These are phyloP conservation scores for Nineta flava DNA, from an alignment of 2,888 invertebrate species.

Conservation along the genomic window DNA sequence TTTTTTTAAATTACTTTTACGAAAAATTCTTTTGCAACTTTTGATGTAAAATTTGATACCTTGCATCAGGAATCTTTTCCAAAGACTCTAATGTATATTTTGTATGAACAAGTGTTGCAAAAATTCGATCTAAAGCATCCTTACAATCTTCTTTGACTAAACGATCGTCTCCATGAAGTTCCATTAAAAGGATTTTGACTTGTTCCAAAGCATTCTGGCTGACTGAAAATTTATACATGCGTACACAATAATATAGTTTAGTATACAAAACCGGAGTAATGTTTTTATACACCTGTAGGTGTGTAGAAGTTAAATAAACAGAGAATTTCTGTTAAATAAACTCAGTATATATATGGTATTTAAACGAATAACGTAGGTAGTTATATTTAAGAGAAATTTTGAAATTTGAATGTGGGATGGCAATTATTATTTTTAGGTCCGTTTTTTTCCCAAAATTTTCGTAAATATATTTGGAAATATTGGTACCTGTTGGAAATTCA, in stretches of 20 bases:
- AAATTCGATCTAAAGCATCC: slow-evolving; percentile 2
- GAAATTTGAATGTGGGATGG: too few species aligned
- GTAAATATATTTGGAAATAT: too few species aligned
- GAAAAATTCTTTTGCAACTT: too few species aligned
- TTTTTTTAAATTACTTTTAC: too few species aligned
- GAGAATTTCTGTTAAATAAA: too few species aligned
- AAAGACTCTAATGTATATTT: not conserved
- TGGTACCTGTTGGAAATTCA: not conserved
- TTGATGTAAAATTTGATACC: too few species aligned
- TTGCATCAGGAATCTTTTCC: not conserved
- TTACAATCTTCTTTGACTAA: slow-evolving; percentile 2
- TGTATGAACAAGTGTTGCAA: not conserved
- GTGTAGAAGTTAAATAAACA: too few species aligned
- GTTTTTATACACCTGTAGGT: not conserved
- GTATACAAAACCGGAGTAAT: not conserved
- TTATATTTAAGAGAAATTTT: too few species aligned
- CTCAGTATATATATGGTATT: too few species aligned
- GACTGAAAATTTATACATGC: not conserved
- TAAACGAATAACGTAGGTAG: too few species aligned
- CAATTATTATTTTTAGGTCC: too few species aligned
- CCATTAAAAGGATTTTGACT: not conserved
- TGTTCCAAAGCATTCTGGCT: not conserved
- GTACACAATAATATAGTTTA: not conserved
- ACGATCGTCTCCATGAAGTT: not conserved
- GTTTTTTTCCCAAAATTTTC: too few species aligned